Percentiles rank a stretch among this genome's conserved stretches.
Conservation (phyloP, 2,113 vertebrate genomes). For the Semicossyphus pulcher region DNA sequence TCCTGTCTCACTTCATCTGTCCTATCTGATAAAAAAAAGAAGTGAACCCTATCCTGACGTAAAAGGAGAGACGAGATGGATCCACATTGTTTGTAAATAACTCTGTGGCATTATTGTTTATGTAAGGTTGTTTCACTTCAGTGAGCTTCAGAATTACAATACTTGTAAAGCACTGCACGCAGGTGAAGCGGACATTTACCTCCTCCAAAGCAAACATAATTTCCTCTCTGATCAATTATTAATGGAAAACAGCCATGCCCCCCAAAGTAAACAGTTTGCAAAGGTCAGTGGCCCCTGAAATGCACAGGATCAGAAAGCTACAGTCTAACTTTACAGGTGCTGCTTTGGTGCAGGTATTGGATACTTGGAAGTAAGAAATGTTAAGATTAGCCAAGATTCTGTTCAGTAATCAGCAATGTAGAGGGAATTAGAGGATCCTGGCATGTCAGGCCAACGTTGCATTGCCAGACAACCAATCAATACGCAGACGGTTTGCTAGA, state of each 20-base stretch:
- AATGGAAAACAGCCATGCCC: slow-evolving; percentile 12
- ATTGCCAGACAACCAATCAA: slow-evolving; percentile 76
- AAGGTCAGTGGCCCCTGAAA: slow-evolving; percentile 14
- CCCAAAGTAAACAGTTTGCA: slow-evolving; percentile 14
- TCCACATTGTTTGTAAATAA: too few relatives aligned
- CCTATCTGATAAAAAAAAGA: too few relatives aligned
- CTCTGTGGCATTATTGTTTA: too few relatives aligned
- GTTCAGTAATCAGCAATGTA: slow-evolving; percentile 34
- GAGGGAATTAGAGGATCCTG: slow-evolving; percentile 55
- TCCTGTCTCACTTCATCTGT: too few relatives aligned
- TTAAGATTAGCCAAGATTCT: slow-evolving; percentile 31
- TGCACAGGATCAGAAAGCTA: background rate
- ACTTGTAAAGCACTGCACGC: background rate
- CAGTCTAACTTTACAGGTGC: background rate
- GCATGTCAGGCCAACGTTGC: slow-evolving; percentile 59
- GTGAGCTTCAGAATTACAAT: background rate
- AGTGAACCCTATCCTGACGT: too few relatives aligned
- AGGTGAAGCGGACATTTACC: background rate
- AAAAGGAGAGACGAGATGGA: too few relatives aligned
- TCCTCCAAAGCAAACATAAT: slow-evolving; percentile 4
- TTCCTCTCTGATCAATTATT: slow-evolving; percentile 37
- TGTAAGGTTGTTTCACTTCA: background rate
- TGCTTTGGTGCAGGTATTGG: background rate
- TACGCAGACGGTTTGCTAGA: slow-evolving; percentile 69
- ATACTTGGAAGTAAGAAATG: slow-evolving; percentile 23